These are phyloP conservation scores for Scotopteryx bipunctaria DNA, from an alignment of 2,888 invertebrate species.

Conservation along the genomic window DNA sequence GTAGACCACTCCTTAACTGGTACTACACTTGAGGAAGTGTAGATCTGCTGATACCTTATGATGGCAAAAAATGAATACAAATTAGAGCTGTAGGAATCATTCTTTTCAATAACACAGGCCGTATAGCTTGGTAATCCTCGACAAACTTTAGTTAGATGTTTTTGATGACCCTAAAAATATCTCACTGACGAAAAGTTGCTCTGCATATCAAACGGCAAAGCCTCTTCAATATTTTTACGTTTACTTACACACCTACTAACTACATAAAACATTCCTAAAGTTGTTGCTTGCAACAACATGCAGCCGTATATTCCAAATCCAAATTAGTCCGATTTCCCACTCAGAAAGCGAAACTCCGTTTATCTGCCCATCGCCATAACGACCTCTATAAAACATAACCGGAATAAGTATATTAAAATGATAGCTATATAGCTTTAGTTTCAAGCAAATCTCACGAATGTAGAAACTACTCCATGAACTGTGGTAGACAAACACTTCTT, in stretches of 20 bases:
- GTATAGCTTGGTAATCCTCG: background rate
- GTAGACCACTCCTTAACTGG: constrained; percentile 46
- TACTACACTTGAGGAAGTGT: constrained; percentile 20
- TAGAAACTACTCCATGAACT: constrained; percentile 34
- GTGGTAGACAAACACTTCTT: constrained; percentile 1
- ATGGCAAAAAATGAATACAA: constrained; percentile 23
- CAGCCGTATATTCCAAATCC: constrained; percentile 8
- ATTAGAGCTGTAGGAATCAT: constrained; percentile 15
- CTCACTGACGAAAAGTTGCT: too few species aligned
- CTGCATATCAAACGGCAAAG: too few species aligned
- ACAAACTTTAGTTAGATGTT: too few species aligned
- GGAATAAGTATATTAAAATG: constrained; percentile 51
- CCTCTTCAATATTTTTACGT: too few species aligned
- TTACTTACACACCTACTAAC: too few species aligned
- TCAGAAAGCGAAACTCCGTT: constrained; percentile 27
- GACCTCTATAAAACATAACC: constrained; percentile 52
- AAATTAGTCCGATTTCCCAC: constrained; percentile 29
- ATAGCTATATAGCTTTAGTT: constrained; percentile 45
- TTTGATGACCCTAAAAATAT: too few species aligned
- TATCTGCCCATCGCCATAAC: constrained; percentile 46
- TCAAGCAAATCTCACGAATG: constrained; percentile 51
- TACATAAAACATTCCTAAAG: too few species aligned
- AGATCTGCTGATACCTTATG: too few species aligned
- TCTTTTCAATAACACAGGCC: constrained; percentile 18
- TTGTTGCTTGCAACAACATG: constrained; percentile 3